phyloP scores from a whole-genome alignment of 2,113 vertebrate genomes.

The Lepus americanus region DNA sequence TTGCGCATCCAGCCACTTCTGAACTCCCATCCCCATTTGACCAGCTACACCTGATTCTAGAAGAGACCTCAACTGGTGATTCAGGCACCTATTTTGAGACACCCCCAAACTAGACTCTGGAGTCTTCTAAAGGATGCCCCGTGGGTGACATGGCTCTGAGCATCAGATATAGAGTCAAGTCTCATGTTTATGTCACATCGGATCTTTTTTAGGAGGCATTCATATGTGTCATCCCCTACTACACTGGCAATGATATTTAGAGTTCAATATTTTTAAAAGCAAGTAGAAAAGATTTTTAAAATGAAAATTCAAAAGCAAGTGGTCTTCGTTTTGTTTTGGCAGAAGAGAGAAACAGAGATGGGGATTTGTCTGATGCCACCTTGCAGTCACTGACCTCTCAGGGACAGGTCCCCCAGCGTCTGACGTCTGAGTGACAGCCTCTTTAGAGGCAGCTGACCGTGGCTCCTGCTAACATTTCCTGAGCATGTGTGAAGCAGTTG shows the following conservation, averaged over 20 bases:
- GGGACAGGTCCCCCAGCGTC: neutral
- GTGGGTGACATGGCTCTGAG: neutral
- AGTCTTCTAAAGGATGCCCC: neutral
- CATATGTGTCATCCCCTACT: neutral
- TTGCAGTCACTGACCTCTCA: neutral
- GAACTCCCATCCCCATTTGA: neutral
- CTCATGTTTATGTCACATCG: neutral
- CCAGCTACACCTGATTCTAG: neutral
- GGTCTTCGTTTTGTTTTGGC: neutral
- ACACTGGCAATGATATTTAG: neutral
- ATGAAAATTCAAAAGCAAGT: neutral
- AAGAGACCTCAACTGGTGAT: neutral
- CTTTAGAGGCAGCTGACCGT: neutral
- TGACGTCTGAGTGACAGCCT: neutral
- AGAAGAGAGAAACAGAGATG: neutral
- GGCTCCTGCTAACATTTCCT: neutral
- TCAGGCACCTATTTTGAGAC: neutral
- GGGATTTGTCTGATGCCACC: neutral
- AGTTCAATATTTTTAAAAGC: neutral
- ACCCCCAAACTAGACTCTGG: neutral
- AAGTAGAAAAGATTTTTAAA: neutral
- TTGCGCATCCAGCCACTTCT: neutral
- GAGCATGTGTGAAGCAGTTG: neutral
- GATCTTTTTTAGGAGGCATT: neutral
- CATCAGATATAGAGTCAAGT: rapidly evolving